These are phyloP conservation scores for Unio pictorum DNA, from an alignment of 2,888 invertebrate genomes.

Conservation along the genomic window DNA sequence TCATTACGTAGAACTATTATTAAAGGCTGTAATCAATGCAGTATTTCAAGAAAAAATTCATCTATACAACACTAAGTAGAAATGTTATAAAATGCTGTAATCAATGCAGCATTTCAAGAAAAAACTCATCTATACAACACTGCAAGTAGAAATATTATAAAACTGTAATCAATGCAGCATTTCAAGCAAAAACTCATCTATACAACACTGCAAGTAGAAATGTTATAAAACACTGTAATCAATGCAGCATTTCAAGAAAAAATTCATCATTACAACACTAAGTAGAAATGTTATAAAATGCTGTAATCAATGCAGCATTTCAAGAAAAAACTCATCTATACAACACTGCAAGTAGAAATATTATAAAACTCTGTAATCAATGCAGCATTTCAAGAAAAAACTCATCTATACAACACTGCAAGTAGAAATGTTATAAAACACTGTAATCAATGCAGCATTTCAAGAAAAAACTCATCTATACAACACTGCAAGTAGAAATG, in stretches of 20 bases:
- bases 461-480: slow-evolving; percentile 83
- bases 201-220: slow-evolving; percentile 82
- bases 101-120: too few relatives aligned
- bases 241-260: too few relatives aligned
- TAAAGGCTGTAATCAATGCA: too few relatives aligned
- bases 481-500: slow-evolving; percentile 80
- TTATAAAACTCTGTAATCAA: slow-evolving; percentile 75
- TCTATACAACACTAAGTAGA: too few relatives aligned
- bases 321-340: too few relatives aligned
- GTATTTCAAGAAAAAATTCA: too few relatives aligned
- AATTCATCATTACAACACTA: too few relatives aligned
- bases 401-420: slow-evolving; percentile 95
- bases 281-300: not conserved
- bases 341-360: too few relatives aligned
- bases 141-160: slow-evolving; percentile 57
- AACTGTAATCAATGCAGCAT: slow-evolving; percentile 73
- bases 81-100: slow-evolving; percentile 75
- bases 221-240: slow-evolving; percentile 80
- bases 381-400: too few relatives aligned
- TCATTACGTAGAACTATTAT: not conserved
- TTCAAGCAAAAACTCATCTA: slow-evolving; percentile 81
- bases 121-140: slow-evolving; percentile 94
- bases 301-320: too few relatives aligned
- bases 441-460: too few relatives aligned
- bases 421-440: slow-evolving; percentile 13